Evolutionary conservation across 2,113 vertebrate species (phyloP).

Genomic region (Poeciliopsis prolifica): DNA sequence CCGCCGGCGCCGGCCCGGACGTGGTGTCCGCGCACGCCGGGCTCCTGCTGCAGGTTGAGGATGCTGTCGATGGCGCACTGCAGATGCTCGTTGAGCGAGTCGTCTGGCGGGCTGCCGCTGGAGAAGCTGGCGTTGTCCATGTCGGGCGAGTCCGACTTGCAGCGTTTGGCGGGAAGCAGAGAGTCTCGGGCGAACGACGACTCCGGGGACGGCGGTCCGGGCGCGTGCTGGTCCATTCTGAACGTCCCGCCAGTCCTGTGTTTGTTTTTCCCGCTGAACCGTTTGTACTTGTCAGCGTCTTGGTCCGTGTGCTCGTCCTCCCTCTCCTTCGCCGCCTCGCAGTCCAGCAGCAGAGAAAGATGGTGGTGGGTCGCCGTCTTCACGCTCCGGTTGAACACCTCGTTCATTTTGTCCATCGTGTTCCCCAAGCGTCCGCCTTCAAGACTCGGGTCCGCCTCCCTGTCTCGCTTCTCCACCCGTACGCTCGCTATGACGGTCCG

Average conservation of each 20-base stretch:
- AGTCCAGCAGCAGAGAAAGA: constrained; percentile 55
- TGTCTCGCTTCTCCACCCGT: constrained; percentile 78
- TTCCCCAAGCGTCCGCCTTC: constrained; percentile 56
- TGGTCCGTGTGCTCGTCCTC: constrained; percentile 53
- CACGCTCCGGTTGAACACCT: constrained; percentile 84
- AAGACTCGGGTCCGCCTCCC: constrained; percentile 61
- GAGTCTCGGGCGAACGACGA: constrained; percentile 67
- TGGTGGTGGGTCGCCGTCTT: constrained; percentile 76
- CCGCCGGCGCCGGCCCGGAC: constrained; percentile 59
- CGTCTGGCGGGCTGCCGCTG: constrained; percentile 92
- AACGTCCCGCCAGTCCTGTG: constrained; percentile 73
- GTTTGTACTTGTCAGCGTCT: constrained; percentile 68
- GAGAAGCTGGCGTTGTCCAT: constrained; percentile 96
- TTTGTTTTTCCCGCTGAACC: constrained; percentile 68
- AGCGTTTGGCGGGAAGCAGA: constrained; percentile 85
- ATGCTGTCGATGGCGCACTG: constrained; percentile 98
- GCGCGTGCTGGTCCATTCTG: constrained; percentile 80
- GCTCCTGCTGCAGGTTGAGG: constrained; percentile 92
- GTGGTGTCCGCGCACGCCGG: constrained; percentile 63
- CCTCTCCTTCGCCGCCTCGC: constrained; percentile 61
- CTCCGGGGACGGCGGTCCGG: constrained; percentile 77
- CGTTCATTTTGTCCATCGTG: constrained; percentile 80
- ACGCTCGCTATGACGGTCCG: constrained; percentile 83
- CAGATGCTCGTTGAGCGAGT: constrained; percentile 90
- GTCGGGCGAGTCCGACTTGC: constrained; percentile 87